Evolutionary conservation across 2,888 invertebrate species (phyloP), one percentile per base, ranked within the genome.

Genomic region (Mechanitis mazaeus): DNA sequence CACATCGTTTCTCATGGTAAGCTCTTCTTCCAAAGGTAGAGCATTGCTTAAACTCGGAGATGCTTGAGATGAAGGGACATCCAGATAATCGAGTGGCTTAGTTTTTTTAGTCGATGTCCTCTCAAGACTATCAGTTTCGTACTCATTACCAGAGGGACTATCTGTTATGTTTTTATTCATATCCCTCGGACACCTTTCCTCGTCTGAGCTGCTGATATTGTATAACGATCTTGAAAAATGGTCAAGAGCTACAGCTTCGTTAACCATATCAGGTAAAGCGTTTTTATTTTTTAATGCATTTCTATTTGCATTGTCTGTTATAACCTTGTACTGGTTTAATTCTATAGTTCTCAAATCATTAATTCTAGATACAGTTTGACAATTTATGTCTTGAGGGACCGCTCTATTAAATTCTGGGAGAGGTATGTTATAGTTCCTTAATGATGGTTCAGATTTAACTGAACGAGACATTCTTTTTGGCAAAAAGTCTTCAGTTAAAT

Each of bases 1-100:
- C 2, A 95, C 92, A 3, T 94, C 94, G 75, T 95, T 95, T 71
- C 93, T 91, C 90, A 95, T 95, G 33, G 95, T 95, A 68, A 95
- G 85, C 79, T 95, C 95, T 86, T 95, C 95, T 75, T 95, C 95
- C 77, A 95, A 87, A 0, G 95, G 95, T 60, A 95, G 79, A 1
- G 95, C 94, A 2, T 92, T 92, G 68, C 94, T 95, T 62, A 95
- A 79, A 67, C 94, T 94, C 3, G 95, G 95, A 73, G 94, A 94
- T 0, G 95, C 93, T 72, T 95, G 95, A 5, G 93, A 92, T 28
- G 92, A 92, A 0, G 93, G 91, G 4, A 93, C 80, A 69, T 94
- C 94, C 0, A 91, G 91, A 73, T 92, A 93, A 61, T 93, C 93
- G 2, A 92, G 91, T 0, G 93, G 92, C 4, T 93, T 93, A 35